These are phyloP conservation scores for Ptychobarbus kaznakovi DNA, from an alignment of 2,797 vertebrate genomes.

Conservation along the genomic window DNA sequence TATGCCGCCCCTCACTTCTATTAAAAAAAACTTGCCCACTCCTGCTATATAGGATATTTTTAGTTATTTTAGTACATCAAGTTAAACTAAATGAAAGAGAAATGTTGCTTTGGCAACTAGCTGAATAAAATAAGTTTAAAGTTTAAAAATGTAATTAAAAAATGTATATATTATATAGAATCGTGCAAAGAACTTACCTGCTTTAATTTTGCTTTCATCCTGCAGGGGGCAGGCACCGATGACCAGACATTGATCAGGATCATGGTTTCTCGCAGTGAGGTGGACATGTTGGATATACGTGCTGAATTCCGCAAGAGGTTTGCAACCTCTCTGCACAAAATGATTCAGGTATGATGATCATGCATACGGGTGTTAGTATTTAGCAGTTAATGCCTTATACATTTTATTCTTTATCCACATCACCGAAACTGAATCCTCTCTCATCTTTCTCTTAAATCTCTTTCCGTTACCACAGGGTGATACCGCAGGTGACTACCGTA, in stretches of 20 bases:
- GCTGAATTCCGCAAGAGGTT: constrained; percentile 85
- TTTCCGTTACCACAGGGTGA: constrained; percentile 81
- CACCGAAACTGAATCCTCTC: not conserved
- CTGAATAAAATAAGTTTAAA: not conserved
- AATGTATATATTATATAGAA: not conserved
- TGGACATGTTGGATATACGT: constrained; percentile 90
- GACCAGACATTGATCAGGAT: constrained; percentile 90
- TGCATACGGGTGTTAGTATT: not conserved
- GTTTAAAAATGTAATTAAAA: not conserved
- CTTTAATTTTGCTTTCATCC: constrained; percentile 29
- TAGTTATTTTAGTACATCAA: not conserved
- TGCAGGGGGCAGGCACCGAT: constrained; percentile 87
- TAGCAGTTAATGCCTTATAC: not conserved
- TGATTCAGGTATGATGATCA: constrained; percentile 88
- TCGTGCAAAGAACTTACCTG: too few species aligned
- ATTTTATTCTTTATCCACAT: too few species aligned
- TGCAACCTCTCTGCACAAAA: constrained; percentile 85
- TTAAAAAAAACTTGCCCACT: too few species aligned
- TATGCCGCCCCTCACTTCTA: too few species aligned
- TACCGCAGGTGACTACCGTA: constrained; percentile 88
- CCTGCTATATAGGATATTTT: not conserved
- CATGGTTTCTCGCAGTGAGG: constrained; percentile 89
- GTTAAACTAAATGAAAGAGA: not conserved
- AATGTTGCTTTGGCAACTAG: not conserved
- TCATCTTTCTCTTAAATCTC: not conserved